Percentiles rank a stretch among this genome's conserved stretches.
phyloP scores from a whole-genome alignment of 2,113 vertebrate genomes.

The Pelmatolapia mariae region DNA sequence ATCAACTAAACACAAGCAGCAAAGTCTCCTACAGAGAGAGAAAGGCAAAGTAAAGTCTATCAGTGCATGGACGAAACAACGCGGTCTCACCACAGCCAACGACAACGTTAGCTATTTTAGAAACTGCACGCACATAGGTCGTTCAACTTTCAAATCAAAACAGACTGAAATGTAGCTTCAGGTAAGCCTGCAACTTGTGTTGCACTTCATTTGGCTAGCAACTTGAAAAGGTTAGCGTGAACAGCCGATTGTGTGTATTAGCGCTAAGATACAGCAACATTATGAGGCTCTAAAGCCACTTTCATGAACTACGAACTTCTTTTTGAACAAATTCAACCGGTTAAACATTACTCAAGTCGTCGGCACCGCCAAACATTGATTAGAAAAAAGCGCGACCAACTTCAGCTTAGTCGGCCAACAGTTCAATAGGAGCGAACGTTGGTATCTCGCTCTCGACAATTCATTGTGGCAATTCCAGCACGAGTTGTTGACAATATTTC shows the following conservation, averaged over 20 bases:
- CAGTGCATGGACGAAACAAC: background rate
- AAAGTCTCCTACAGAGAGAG: constrained; percentile 49
- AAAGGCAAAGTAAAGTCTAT: background rate
- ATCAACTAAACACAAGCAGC: constrained; percentile 34
- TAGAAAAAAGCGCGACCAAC: constrained; percentile 10
- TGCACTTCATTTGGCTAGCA: background rate
- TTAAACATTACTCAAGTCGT: background rate
- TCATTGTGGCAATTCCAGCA: constrained; percentile 46
- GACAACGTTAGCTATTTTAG: background rate
- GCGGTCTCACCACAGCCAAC: background rate
- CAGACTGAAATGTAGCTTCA: background rate
- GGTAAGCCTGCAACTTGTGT: background rate
- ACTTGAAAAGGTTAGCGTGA: background rate
- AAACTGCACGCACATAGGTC: background rate
- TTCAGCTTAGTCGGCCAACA: background rate
- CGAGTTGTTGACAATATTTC: background rate
- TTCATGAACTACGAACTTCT: background rate
- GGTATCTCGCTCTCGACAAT: background rate
- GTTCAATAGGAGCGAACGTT: background rate
- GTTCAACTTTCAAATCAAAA: background rate
- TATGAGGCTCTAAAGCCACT: background rate
- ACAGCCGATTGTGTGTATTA: background rate
- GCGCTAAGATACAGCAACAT: background rate
- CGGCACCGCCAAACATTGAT: background rate
- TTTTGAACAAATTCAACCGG: background rate